These are phyloP conservation scores for Myopa testacea DNA, from an alignment of 2,888 invertebrate species.

Conservation along the genomic window DNA sequence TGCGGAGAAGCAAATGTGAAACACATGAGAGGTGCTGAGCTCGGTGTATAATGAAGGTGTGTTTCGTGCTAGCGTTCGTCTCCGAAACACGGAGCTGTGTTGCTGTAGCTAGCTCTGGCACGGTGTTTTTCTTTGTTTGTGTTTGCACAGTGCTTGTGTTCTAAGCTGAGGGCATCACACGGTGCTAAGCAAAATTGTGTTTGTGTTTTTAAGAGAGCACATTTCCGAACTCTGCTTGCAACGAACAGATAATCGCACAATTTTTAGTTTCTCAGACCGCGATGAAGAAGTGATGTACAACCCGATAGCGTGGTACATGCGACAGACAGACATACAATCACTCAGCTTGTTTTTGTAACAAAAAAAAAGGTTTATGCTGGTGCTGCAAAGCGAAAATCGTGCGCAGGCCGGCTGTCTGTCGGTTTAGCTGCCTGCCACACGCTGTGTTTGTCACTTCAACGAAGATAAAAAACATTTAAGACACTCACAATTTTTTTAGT, in stretches of 20 bases:
- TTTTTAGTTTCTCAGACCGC: neutral
- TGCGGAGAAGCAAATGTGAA: no score
- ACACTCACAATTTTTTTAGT: neutral
- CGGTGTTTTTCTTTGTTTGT: no score
- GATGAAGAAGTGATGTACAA: neutral
- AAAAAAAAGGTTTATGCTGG: neutral
- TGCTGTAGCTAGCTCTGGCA: no score
- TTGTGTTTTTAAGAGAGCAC: no score
- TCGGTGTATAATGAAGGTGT: no score
- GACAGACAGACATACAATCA: constrained; percentile 13
- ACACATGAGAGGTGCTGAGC: no score
- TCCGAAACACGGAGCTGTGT: no score
- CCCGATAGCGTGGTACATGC: neutral
- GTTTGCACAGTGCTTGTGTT: no score
- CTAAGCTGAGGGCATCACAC: no score
- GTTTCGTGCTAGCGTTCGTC: no score
- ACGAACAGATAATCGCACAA: neutral
- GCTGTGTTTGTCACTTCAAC: constrained; percentile 14
- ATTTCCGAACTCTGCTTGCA: no score
- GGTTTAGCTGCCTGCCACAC: neutral
- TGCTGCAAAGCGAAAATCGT: neutral
- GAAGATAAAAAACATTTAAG: neutral
- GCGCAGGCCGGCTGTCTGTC: neutral
- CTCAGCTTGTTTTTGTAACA: neutral
- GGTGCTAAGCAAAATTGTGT: no score